Conservation (phyloP, 2,888 invertebrate genomes). For the Seira sanloemensis region DNA sequence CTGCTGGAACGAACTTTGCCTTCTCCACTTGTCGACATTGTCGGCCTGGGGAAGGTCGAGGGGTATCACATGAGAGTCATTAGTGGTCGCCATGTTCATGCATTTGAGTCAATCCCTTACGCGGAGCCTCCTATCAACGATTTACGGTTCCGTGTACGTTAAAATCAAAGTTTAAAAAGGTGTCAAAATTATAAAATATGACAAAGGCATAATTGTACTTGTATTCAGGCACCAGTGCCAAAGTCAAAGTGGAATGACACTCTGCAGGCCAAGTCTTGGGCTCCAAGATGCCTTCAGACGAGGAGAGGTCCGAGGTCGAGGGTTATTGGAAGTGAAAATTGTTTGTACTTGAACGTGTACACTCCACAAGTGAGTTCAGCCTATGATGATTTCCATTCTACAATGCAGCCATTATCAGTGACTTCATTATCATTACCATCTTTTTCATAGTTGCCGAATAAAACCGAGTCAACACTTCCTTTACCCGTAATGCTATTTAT, state of each 20-base stretch:
- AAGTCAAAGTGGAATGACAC: constrained; percentile 61
- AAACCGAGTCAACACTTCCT: background rate
- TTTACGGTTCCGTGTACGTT: constrained; percentile 63
- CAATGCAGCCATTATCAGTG: no score
- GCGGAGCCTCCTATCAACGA: constrained; percentile 64
- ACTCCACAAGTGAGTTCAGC: background rate
- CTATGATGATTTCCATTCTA: background rate
- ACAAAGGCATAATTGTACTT: background rate
- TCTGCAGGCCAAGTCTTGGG: constrained; percentile 48
- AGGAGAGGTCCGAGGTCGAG: constrained; percentile 28
- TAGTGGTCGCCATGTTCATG: constrained; percentile 61
- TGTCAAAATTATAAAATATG: background rate
- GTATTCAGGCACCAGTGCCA: constrained; percentile 59
- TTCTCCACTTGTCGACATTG: constrained; percentile 17
- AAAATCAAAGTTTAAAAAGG: background rate
- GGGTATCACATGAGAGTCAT: constrained; percentile 63
- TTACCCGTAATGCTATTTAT: constrained; percentile 53
- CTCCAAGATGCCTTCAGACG: constrained; percentile 57
- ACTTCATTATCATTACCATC: no score
- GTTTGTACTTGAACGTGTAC: constrained; percentile 57
- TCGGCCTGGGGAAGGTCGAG: constrained; percentile 54
- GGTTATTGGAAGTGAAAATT: constrained; percentile 40
- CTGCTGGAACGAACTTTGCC: background rate
- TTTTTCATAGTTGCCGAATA: constrained; percentile 10
- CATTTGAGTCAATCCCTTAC: constrained; percentile 70